phyloP scores from a whole-genome alignment of 2,888 invertebrate species.

The Terebella lapidaria region DNA sequence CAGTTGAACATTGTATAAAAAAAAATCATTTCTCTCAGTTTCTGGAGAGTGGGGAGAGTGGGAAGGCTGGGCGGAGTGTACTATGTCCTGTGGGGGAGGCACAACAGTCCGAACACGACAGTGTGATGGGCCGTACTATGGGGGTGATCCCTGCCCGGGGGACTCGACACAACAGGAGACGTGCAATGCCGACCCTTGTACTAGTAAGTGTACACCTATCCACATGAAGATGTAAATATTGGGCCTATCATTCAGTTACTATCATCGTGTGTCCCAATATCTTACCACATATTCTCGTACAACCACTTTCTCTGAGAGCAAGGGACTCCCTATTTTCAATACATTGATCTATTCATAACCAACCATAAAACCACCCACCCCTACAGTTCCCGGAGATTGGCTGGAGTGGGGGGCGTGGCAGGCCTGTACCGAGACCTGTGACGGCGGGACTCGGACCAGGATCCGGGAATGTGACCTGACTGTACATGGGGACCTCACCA shows the following conservation, averaged over 20 bases:
- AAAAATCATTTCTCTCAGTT: conserved; percentile 18
- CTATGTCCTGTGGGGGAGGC: conserved; percentile 24
- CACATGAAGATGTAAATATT: no score
- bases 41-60: conserved; percentile 23
- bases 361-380: no score
- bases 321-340: no score
- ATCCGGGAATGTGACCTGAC: conserved; percentile 17
- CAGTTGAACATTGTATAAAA: no score
- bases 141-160: conserved; percentile 20
- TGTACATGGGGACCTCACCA: conserved; percentile 31
- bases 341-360: no score
- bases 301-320: no score
- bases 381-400: conserved; percentile 43
- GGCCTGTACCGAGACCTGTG: conserved; percentile 34
- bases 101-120: conserved; percentile 11
- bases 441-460: conserved; percentile 26
- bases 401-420: conserved; percentile 35
- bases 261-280: no score
- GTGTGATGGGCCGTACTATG: conserved; percentile 16
- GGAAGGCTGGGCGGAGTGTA: conserved; percentile 19
- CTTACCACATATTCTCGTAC: no score
- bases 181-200: no score
- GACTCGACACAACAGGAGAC: no score
- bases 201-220: no score
- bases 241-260: no score